A percentile compares a stretch with the other conserved stretches of the same genome.
phyloP scores from a whole-genome alignment of 2,797 vertebrate species.

The Dendrocincla fuliginosa region DNA sequence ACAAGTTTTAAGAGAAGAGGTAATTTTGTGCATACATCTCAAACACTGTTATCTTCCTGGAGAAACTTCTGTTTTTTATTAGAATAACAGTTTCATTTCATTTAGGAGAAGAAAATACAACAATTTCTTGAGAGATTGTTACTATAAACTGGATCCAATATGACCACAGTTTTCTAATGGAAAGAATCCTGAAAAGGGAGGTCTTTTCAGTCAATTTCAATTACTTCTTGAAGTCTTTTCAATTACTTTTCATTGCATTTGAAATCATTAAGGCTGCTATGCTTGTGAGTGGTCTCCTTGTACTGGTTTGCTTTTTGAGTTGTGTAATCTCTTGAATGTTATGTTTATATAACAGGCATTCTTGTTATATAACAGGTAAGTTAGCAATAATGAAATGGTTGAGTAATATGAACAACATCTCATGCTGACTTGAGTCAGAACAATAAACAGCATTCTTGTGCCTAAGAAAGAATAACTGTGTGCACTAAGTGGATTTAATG shows the following conservation, averaged over 20 bases:
- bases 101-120: not conserved
- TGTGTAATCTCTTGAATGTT: not conserved
- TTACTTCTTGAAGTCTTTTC: not conserved
- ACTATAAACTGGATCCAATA: not conserved
- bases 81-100: not conserved
- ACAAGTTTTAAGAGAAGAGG: not conserved
- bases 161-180: not conserved
- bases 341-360: not conserved
- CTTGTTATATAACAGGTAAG: not conserved
- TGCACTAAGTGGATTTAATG: not conserved
- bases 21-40: not conserved
- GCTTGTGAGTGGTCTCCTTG: not conserved
- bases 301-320: not conserved
- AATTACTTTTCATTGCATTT: not conserved
- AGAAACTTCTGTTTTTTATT: not conserved
- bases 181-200: not conserved
- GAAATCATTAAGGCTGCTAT: not conserved
- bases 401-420: not conserved
- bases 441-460: not conserved
- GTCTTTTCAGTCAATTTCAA: not conserved
- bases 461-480: not conserved
- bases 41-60: not conserved
- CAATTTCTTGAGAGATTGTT: not conserved
- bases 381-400: not conserved
- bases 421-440: not conserved